phyloP scores from a whole-genome alignment of 2,797 vertebrate genomes.

The Argyrosomus regius region DNA sequence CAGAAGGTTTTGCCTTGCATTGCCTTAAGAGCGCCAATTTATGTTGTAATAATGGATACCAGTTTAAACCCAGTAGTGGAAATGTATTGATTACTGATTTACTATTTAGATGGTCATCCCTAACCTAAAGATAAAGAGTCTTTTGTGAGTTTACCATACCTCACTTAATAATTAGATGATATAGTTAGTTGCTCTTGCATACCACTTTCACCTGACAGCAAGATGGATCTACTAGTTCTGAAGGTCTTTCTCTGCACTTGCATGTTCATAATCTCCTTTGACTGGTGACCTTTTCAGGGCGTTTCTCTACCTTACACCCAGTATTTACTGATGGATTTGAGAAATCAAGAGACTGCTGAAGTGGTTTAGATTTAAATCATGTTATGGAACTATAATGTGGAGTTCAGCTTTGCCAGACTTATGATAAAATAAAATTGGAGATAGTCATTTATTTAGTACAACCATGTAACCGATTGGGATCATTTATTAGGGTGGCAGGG shows the following conservation, averaged over 20 bases:
- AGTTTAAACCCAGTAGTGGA: neutral
- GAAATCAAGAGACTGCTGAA: conserved; percentile 13
- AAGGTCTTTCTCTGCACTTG: neutral
- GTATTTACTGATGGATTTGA: neutral
- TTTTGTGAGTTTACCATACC: neutral
- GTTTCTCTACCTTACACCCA: neutral
- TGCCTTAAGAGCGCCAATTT: too few relatives aligned
- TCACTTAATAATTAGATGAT: neutral
- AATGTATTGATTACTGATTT: neutral
- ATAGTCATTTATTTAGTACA: conserved; percentile 19
- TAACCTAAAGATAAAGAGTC: neutral
- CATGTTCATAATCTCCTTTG: conserved; percentile 6
- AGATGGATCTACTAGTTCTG: neutral
- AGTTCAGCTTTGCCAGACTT: too few relatives aligned
- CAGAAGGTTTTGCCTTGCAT: too few relatives aligned
- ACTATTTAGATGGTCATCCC: neutral
- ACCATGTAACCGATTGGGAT: conserved; percentile 7
- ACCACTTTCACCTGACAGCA: neutral
- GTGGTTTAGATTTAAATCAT: conserved; percentile 12
- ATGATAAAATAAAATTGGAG: conserved; percentile 15
- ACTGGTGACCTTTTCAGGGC: conserved; percentile 11
- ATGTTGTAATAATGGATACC: neutral
- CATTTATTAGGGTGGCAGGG: conserved; percentile 24
- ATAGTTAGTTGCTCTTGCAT: neutral
- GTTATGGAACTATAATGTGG: neutral